A percentile compares a stretch with the other conserved stretches of the same genome.
phyloP scores from a whole-genome alignment of 2,797 vertebrate species.

The Lepilemur ruficaudatus region DNA sequence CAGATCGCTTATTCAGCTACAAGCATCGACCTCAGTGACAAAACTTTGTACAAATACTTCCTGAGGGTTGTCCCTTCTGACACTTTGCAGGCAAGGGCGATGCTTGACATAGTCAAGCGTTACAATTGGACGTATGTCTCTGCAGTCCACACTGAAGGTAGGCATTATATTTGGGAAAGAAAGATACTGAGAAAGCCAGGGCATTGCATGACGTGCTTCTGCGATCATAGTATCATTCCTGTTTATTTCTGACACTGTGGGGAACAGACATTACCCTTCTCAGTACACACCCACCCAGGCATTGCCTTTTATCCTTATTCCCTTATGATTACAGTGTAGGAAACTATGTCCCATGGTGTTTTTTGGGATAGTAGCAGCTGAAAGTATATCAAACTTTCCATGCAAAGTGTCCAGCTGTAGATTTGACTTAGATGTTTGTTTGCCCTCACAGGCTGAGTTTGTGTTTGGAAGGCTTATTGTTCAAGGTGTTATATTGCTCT shows the following conservation, averaged over 20 bases:
- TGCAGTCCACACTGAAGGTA: conserved; percentile 98
- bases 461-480: neutral
- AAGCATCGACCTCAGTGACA: conserved; percentile 98
- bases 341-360: neutral
- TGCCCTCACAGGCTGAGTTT: neutral
- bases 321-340: neutral
- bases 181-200: conserved; percentile 4
- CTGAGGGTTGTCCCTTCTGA: conserved; percentile 98
- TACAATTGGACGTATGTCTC: conserved; percentile 99
- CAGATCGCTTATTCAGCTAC: conserved; percentile 99
- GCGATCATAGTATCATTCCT: neutral
- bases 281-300: neutral
- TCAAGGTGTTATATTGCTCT: neutral
- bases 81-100: conserved; percentile 96
- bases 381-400: neutral
- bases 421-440: neutral
- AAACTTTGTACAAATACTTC: conserved; percentile 98
- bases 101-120: conserved; percentile 97
- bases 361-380: neutral
- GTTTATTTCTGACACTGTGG: neutral
- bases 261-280: neutral
- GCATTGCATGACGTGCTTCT: neutral
- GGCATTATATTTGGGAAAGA: conserved; percentile 77
- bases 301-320: neutral
- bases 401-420: neutral